Percentiles rank a stretch among this genome's conserved stretches.
Evolutionary conservation across 2,888 invertebrate genomes (phyloP).

Genomic region (Idaea dimidiata): DNA sequence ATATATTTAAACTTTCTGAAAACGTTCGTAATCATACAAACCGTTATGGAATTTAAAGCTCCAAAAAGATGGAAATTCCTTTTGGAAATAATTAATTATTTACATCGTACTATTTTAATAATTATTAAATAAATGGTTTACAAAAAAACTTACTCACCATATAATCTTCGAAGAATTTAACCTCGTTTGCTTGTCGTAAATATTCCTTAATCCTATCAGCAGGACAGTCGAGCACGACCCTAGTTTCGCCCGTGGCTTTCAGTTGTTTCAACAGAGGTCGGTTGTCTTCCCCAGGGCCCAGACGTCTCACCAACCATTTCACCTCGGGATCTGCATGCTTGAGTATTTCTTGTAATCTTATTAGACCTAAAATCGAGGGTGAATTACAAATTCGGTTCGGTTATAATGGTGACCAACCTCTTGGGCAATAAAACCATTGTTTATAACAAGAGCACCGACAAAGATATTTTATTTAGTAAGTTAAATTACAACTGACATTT

Average conservation of each 20-base stretch:
- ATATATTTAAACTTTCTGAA: not conserved
- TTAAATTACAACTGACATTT: not conserved
- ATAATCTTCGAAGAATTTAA: slow-evolving; percentile 91
- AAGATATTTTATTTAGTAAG: not conserved
- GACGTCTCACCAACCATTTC: slow-evolving; percentile 85
- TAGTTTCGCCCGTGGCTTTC: slow-evolving; percentile 84
- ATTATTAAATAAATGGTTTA: no score
- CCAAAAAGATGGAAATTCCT: no score
- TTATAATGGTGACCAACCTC: not conserved
- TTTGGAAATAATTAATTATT: no score
- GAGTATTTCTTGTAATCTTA: slow-evolving; percentile 89
- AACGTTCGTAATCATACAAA: not conserved
- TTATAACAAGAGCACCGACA: not conserved
- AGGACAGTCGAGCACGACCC: slow-evolving; percentile 89
- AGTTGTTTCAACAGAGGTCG: slow-evolving; percentile 88
- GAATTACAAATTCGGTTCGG: not conserved
- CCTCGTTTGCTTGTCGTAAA: slow-evolving; percentile 88
- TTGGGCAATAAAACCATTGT: not conserved
- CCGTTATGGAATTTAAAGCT: no score
- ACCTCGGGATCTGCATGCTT: slow-evolving; percentile 85
- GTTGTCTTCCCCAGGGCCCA: slow-evolving; percentile 77
- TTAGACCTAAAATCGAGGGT: slow-evolving; percentile 75
- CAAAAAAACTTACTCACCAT: no score
- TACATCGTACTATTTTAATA: no score
- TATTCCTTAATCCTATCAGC: slow-evolving; percentile 84